Evolutionary conservation across 2,797 vertebrate genomes (phyloP), one percentile per base, ranked within the genome.

Genomic region (Steatocranus sp.): DNA sequence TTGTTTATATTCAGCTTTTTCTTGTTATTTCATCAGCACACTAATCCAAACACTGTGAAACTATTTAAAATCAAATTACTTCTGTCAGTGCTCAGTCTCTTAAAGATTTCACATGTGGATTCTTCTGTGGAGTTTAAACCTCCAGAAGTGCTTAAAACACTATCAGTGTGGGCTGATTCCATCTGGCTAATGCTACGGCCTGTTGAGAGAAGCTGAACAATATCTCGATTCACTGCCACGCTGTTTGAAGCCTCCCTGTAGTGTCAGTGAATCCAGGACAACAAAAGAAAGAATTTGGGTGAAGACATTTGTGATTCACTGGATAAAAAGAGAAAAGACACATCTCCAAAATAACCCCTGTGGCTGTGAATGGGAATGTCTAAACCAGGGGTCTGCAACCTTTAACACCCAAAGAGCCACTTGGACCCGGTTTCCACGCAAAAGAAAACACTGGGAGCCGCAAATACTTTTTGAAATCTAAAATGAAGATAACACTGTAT

Each of bases 291-390:
- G 38, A 49, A 70, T 79, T 38, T 79, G 56, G 20, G 4, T 48
- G 56, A 76, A 49, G 70, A 48, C 43, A 34, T 30, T 54, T 17
- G 50, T n/a, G 54, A 51, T 84, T 78, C 2, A 15, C n/a, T 76
- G 25, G 7, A 79, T 82, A 51, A 83, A 83, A 90, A 76, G 51
- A 76, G 49, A 43, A 73, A 74, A 82, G 25, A 56, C 80, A 38
- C 49, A 53, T 30, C 63, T 89, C 46, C 70, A 74, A 84, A 0
- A 83, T 53, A 78, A 80, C 61, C 73, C 38, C 30, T 58, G 80
- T 78, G 79, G 58, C 15, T 68, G 17, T 76, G 74, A 84, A 76
- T 61, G 75, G 73, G 56, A 56, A 61, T 30, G 36, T 61, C 68
- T 66, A 50, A 80, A 82, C 25, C n/a, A n/a, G n/a, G n/a, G n/a